These are phyloP conservation scores for Tinamus major DNA, from an alignment of 2,797 vertebrate species.

Conservation along the genomic window DNA sequence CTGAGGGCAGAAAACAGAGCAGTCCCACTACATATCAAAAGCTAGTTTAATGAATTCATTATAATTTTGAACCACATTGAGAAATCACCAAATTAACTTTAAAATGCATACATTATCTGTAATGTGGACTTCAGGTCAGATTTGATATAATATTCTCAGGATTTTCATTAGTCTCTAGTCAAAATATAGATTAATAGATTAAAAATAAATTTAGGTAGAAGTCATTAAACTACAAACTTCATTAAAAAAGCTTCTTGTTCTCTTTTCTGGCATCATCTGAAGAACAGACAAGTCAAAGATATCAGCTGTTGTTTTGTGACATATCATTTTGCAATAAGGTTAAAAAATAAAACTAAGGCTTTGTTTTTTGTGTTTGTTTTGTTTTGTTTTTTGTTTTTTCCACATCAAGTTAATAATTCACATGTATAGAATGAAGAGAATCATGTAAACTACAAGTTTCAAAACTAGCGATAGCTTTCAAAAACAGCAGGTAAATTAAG, in stretches of 20 bases:
- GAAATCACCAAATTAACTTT: conserved; percentile 17
- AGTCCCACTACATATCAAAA: conserved; percentile 81
- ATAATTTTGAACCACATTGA: neutral
- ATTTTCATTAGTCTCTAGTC: conserved; percentile 22
- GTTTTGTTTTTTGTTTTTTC: neutral
- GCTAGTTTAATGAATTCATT: conserved; percentile 72
- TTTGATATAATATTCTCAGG: neutral
- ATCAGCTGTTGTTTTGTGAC: neutral
- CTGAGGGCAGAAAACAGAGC: conserved; percentile 92
- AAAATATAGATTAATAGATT: neutral
- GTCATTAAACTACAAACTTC: conserved; percentile 58
- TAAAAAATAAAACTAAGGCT: conserved; percentile 9
- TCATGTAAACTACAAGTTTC: conserved; percentile 31
- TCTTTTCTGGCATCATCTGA: conserved; percentile 21
- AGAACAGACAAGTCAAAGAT: neutral
- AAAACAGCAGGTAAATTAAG: neutral
- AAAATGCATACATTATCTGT: neutral
- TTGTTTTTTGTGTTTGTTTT: neutral
- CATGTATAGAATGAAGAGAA: neutral
- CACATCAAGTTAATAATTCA: conserved; percentile 28
- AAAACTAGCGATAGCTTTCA: conserved; percentile 2
- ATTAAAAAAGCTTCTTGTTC: neutral
- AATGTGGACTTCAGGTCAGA: neutral
- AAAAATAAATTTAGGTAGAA: conserved; percentile 30
- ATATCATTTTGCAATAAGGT: neutral